Evolutionary conservation across 1,140 invertebrate species (phyloP), one percentile per base, ranked within the genome.

Genomic region (Hyles vespertilio): DNA sequence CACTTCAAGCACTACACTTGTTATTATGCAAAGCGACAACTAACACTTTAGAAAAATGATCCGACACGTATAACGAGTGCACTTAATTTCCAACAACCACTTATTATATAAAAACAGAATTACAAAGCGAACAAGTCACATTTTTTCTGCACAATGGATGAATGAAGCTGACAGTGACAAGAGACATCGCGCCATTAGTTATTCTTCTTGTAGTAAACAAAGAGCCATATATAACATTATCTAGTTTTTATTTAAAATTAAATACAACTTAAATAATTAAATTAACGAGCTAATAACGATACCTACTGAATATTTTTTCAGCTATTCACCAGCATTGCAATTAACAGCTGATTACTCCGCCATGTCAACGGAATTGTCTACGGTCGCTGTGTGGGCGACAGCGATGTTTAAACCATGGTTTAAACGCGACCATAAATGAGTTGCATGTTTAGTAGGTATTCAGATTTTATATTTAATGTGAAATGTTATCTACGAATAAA

Each of bases 311-410:
- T 32, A 43, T 34, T 54, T 12, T 11, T 48, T 48, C n/a, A 48
- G n/a, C 32, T 67, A 65, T 61, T 83, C 74, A 70, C 77, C 81
- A 77, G 77, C 81, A 86, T 84, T 80, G 83, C 83, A 85, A 86
- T 85, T 88, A 88, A 84, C 85, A 88, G 85, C 85, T 88, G 85
- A 88, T 88, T 88, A 88, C 77, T 84, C 78, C 82, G 85, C 85
- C 84, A 88, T 85, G 78, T 76, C 79, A 78, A 77, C 67, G 69
- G 40, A 53, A 46, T 58, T 56, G 51, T 50, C 52, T 22, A 22
- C 34, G 7, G 32, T 22, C 48, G 36, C 8, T 40, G 36, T 40
- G 36, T 40, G 36, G 36, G 36, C 36, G 36, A 40, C 8, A 40
- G 36, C 4, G 8, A 40, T 40, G 36, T 40, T 40, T 40, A 8